A percentile compares a stretch with the other conserved stretches of the same genome.
phyloP scores from a whole-genome alignment of 2,797 vertebrate genomes.

The Emydoidea blandingii region DNA sequence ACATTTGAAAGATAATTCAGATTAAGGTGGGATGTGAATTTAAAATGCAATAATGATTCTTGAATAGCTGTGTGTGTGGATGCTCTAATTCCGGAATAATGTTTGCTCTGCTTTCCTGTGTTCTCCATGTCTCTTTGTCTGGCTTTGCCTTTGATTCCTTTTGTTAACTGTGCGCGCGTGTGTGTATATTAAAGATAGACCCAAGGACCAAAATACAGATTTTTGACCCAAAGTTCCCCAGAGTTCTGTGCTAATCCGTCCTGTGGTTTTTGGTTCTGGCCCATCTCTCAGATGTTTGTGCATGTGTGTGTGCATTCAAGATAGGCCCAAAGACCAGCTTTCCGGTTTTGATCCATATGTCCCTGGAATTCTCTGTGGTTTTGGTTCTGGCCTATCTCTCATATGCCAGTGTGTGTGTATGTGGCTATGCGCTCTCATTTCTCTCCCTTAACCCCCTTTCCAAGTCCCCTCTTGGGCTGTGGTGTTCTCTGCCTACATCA shows the following conservation, averaged over 20 bases:
- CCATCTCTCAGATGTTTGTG: neutral
- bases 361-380: neutral
- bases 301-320: neutral
- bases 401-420: neutral
- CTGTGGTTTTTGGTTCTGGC: neutral
- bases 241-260: neutral
- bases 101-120: neutral
- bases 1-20: neutral
- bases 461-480: neutral
- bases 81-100: neutral
- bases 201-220: neutral
- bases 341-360: neutral
- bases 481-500: conserved; percentile 19
- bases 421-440: rapidly evolving
- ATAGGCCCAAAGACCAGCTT: neutral
- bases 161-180: neutral
- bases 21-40: neutral
- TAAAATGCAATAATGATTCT: neutral
- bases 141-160: neutral
- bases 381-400: neutral
- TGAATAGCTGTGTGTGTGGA: neutral
- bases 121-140: neutral
- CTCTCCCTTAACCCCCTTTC: neutral
- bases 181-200: neutral
- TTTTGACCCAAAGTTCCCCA: neutral